Conservation (phyloP, 2,113 vertebrate genomes). For the Todiramphus chloris region DNA sequence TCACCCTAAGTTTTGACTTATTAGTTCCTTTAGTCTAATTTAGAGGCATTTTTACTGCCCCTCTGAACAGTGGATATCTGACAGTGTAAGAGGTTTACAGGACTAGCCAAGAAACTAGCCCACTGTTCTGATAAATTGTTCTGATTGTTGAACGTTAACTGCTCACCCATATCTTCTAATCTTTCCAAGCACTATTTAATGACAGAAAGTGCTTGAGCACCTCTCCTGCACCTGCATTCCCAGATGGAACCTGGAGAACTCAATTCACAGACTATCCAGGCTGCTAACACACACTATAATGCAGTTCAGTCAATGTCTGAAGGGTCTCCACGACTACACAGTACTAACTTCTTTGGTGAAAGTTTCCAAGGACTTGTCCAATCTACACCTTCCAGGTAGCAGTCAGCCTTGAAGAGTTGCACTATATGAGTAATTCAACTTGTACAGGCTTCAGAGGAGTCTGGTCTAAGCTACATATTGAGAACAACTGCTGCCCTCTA, state of each 20-base stretch:
- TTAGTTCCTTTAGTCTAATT: neutral
- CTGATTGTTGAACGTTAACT: neutral
- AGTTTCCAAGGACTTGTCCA: neutral
- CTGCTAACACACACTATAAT: neutral
- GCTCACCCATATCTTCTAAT: neutral
- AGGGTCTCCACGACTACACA: neutral
- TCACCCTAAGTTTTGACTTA: neutral
- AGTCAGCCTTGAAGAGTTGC: neutral
- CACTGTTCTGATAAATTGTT: neutral
- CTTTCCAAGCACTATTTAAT: neutral
- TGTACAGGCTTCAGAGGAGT: neutral
- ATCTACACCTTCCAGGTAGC: neutral
- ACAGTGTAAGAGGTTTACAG: neutral
- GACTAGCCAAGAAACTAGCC: rapidly evolving
- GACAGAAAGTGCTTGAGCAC: neutral
- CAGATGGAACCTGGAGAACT: neutral
- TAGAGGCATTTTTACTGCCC: neutral
- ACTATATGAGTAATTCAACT: neutral
- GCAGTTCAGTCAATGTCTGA: neutral
- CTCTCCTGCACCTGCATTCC: neutral
- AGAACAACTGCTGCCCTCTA: conserved; percentile 61
- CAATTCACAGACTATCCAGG: neutral
- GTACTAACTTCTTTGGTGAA: neutral
- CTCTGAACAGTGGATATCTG: neutral
- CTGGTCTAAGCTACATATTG: neutral